Base-by-base conservation (phyloP, 1,140 invertebrate genomes). In the Chionoecetes opilio region DNA sequence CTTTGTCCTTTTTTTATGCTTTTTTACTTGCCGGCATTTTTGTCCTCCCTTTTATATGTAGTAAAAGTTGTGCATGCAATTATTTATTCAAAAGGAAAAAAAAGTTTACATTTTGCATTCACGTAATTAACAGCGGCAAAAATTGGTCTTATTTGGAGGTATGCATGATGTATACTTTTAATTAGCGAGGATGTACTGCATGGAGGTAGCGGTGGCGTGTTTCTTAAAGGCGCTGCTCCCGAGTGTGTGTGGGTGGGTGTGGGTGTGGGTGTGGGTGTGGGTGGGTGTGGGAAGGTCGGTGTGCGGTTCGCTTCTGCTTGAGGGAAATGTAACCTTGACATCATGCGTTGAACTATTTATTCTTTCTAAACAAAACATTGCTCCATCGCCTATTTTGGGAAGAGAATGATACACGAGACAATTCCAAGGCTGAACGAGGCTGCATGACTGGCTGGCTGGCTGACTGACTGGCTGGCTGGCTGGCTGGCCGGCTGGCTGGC, bases 261-360 rank as follows among this genome's bases (percentile, higher is more conserved):
- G n/a, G n/a, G n/a, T n/a, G n/a, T n/a, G n/a, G n/a, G n/a, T n/a
- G n/a, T n/a, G n/a, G n/a, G n/a, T n/a, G n/a, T n/a, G n/a, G n/a
- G n/a, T n/a, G n/a, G n/a, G n/a, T n/a, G n/a, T n/a, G n/a, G n/a
- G n/a, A n/a, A n/a, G 11, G 63, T n/a, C 21, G 6, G 63, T 21
- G 26, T 75, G 21, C 63, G n/a, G 63, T 75, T 75, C 63, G 63
- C 63, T n/a, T 75, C 63, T 26, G 63, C 63, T 75, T 75, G 63
- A n/a, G 63, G n/a, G 63, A n/a, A 75, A n/a, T n/a, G 63, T 75
- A 26, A 75, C 63, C 63, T 75, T 75, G n/a, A 75, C n/a, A 75
- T 75, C 63, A 5, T 75, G 63, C 63, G 63, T 26, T 75, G 11
- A 75, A 75, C 63, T 75, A 75, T 75, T 75, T n/a, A 75, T 75